phyloP scores from a whole-genome alignment of 2,888 invertebrate species.

The Mellilla xanthometata region DNA sequence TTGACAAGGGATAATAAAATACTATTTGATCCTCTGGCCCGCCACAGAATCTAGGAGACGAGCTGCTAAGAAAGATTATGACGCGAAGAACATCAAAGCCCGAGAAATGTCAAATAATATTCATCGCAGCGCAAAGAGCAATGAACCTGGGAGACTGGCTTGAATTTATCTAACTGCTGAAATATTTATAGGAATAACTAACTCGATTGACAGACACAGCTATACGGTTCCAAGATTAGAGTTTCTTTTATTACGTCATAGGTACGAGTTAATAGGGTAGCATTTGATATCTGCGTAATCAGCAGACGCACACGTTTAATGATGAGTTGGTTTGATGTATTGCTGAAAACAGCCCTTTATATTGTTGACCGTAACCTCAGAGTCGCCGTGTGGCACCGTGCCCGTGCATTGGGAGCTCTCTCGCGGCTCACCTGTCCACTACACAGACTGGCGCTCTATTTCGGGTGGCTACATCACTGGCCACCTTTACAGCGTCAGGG shows the following conservation, averaged over 20 bases:
- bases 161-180: slow-evolving; percentile 5
- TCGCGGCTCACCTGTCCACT: slow-evolving; percentile 61
- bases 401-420: slow-evolving; percentile 41
- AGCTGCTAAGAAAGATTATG: slow-evolving; percentile 32
- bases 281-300: slow-evolving; percentile 3
- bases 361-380: slow-evolving; percentile 52
- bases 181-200: slow-evolving; percentile 15
- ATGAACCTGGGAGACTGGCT: slow-evolving; percentile 35
- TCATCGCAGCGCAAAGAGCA: slow-evolving; percentile 30
- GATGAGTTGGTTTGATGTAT: slow-evolving; percentile 8
- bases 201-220: slow-evolving; percentile 4
- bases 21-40: slow-evolving; percentile 30
- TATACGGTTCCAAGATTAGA: not conserved
- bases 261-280: slow-evolving; percentile 5
- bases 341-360: slow-evolving; percentile 20
- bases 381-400: slow-evolving; percentile 42
- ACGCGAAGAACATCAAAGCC: slow-evolving; percentile 42
- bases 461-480: slow-evolving; percentile 60
- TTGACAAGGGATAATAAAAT: slow-evolving; percentile 40
- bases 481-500: slow-evolving; percentile 58
- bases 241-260: not conserved
- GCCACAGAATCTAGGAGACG: slow-evolving; percentile 19
- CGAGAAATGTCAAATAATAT: slow-evolving; percentile 40
- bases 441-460: slow-evolving; percentile 52
- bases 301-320: slow-evolving; percentile 1